These are phyloP conservation scores for Athene cunicularia DNA, from an alignment of 2,113 vertebrate genomes.

Conservation along the genomic window DNA sequence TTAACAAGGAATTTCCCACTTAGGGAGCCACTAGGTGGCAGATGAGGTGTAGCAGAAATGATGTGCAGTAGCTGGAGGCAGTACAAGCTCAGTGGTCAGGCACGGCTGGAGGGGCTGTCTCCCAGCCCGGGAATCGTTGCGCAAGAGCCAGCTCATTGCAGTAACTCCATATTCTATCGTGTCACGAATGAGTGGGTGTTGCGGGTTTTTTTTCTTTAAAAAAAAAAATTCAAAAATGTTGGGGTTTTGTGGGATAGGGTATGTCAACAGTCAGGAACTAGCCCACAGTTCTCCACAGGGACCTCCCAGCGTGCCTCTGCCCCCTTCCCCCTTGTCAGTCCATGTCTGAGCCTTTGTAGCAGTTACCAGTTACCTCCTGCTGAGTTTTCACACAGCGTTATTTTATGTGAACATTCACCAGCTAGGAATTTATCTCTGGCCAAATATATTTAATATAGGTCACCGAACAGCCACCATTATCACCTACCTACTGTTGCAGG, in stretches of 20 bases:
- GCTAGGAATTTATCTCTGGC: not conserved
- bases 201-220: accelerated
- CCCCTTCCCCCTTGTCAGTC: not conserved
- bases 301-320: not conserved
- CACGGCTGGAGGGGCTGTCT: accelerated
- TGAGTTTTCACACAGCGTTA: not conserved
- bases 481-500: not conserved
- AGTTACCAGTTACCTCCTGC: not conserved
- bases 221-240: not conserved
- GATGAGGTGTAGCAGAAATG: slow-evolving; percentile 40
- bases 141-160: accelerated
- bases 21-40: slow-evolving; percentile 73
- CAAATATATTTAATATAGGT: not conserved
- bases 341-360: not conserved
- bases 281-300: accelerated
- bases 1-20: slow-evolving; percentile 14
- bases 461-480: not conserved
- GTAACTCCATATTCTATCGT: accelerated
- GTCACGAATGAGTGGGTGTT: not conserved
- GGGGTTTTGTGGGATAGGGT: accelerated
- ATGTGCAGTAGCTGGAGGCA: not conserved
- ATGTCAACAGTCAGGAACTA: not conserved
- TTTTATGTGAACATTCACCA: not conserved
- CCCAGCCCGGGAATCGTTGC: accelerated
- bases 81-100: not conserved